These are phyloP conservation scores for Sinhomidia bicolor DNA, from an alignment of 2,888 invertebrate genomes.

Conservation along the genomic window DNA sequence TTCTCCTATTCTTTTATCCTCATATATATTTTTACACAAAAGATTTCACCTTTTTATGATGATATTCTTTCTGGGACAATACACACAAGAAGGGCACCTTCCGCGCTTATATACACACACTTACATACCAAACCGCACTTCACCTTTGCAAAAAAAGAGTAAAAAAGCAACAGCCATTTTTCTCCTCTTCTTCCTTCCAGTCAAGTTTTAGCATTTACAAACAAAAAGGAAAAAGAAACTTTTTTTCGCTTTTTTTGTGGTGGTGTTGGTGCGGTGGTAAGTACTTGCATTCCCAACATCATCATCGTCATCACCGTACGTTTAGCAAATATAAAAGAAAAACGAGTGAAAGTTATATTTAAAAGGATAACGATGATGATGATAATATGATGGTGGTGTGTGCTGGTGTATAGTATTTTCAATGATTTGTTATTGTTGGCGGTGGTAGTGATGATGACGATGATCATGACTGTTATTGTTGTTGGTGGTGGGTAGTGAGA, in stretches of 20 bases:
- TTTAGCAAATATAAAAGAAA: neutral
- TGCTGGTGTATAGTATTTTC: slow-evolving; percentile 20
- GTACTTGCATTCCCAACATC: too few species aligned
- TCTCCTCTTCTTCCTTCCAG: slow-evolving; percentile 5
- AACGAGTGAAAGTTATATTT: neutral
- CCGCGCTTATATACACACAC: neutral
- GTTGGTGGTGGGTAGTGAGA: neutral
- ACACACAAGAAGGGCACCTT: neutral
- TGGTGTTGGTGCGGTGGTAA: slow-evolving; percentile 9
- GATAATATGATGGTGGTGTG: too few species aligned
- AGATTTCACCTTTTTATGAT: slow-evolving; percentile 46
- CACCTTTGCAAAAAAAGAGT: neutral
- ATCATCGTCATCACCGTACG: neutral
- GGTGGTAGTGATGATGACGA: neutral
- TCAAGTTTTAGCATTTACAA: slow-evolving; percentile 20
- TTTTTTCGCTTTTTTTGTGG: neutral
- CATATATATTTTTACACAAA: neutral
- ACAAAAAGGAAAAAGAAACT: neutral
- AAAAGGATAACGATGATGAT: slow-evolving; percentile 19
- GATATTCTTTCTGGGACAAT: slow-evolving; percentile 23
- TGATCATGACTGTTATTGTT: neutral
- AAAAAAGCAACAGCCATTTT: slow-evolving; percentile 34
- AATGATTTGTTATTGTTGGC: slow-evolving; percentile 42
- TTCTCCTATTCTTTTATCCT: slow-evolving; percentile 1
- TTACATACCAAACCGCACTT: neutral